These are phyloP conservation scores for Marmota monax DNA, from an alignment of 2,113 vertebrate genomes.

Conservation along the genomic window DNA sequence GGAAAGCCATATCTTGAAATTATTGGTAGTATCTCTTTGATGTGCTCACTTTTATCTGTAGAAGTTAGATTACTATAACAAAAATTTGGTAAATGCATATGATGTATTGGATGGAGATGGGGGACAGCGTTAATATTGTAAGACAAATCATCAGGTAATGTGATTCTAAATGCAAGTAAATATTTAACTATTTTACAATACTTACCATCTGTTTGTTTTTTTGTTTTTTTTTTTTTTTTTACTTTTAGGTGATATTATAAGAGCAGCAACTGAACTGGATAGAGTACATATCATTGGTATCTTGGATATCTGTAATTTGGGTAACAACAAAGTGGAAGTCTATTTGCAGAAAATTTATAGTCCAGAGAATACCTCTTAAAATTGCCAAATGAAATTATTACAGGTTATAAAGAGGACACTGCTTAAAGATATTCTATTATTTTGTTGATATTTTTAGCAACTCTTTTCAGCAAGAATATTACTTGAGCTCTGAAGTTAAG, in stretches of 20 bases:
- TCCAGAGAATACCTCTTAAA: slow-evolving; percentile 80
- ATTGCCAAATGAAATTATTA: slow-evolving; percentile 41
- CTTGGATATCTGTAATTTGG: slow-evolving; percentile 93
- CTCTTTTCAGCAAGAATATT: slow-evolving; percentile 55
- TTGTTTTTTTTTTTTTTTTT: slow-evolving; percentile 20
- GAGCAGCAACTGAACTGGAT: slow-evolving; percentile 87
- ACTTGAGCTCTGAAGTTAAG: slow-evolving; percentile 20
- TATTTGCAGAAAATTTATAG: slow-evolving; percentile 92
- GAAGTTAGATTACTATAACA: slow-evolving; percentile 19
- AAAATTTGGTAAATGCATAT: slow-evolving; percentile 32
- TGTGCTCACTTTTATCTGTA: slow-evolving; percentile 20
- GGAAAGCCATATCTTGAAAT: slow-evolving; percentile 9
- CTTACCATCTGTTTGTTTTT: slow-evolving; percentile 55
- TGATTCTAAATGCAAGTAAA: slow-evolving; percentile 60
- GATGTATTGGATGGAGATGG: slow-evolving; percentile 32
- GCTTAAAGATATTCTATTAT: slow-evolving; percentile 50
- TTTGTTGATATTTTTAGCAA: slow-evolving; percentile 58
- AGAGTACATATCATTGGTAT: slow-evolving; percentile 89
- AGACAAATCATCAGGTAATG: slow-evolving; percentile 22
- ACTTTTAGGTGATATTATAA: slow-evolving; percentile 85
- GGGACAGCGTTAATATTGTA: slow-evolving; percentile 28
- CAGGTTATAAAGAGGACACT: background rate
- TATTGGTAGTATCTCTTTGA: slow-evolving; percentile 3
- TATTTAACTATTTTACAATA: slow-evolving; percentile 74
- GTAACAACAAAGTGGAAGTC: slow-evolving; percentile 90